Base-by-base conservation (phyloP, 2,888 invertebrate species). In the Reticulitermes lucifugus region DNA sequence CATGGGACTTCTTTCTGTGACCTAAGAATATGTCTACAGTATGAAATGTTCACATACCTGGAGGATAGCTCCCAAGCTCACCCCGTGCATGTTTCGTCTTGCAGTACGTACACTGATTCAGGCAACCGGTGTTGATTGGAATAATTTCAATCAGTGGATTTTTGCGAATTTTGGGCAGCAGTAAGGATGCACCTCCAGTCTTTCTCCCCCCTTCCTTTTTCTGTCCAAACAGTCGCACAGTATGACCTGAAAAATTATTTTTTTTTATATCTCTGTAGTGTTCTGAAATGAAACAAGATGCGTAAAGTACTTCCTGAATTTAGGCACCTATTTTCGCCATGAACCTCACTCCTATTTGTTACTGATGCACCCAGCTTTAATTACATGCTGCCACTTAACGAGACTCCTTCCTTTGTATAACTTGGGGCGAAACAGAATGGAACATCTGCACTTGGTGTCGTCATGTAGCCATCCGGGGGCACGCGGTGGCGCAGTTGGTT, bases 21-120 rank as follows among this genome's bases (percentile, higher is more conserved):
- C 25, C 25, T 25, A 25, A 25, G 25, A 25, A 25, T 25, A 4
- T 35, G 35, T 35, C 35, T 4, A 35, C 35, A 35, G 35, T 35
- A 4, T 35, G 35, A 35, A 35, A 35, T 35, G 14, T 70, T n/a
- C 9, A n/a, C 70, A 73, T 86, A 90, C 91, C 90, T 0, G 97
- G 96, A 0, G 95, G 94, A 90, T 99, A 99, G 89, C 98, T 98
- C 0, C 97, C 98, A n/a, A 99, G 91, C 89, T 99, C 98, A 0
- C 99, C 99, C 82, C 99, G 91, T 0, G 99, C 99, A 90, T 98
- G 98, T 90, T 98, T 99, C 0, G 99, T 99, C 91, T 99, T 99
- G 90, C 99, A 99, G 89, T 99, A 99, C 0, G 99, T 99, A 90
- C 99, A 99, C 89, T 98, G 98, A 92, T 99, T 99, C 4, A 99